Evolutionary conservation across 2,888 invertebrate genomes (phyloP), one percentile per base, ranked within the genome.

Genomic region (Junonia oenone): DNA sequence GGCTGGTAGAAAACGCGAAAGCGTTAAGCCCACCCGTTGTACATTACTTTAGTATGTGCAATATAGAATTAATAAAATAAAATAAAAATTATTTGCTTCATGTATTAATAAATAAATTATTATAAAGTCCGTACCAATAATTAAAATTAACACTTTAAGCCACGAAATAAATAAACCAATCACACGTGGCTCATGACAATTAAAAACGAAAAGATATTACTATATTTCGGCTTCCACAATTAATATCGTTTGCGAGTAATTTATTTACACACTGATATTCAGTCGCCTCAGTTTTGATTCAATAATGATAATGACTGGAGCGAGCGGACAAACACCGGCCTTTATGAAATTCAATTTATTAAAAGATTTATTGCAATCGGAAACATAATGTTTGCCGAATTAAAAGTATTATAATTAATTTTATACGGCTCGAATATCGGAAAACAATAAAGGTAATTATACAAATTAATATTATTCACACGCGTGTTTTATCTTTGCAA

Each of bases 201-300:
- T 40, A 40, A 40, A 40, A 40, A 19, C n/a, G 19, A 19, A 40
- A 40, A 40, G 38, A 40, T 40, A 40, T 40, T 11, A n/a, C 38
- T n/a, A n/a, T n/a, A 19, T 11, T 5, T 40, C 38, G 38, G n/a
- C n/a, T 19, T 19, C 38, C 38, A n/a, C 19, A 40, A 40, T 19
- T 40, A 40, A 40, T 40, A 19, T 40, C 6, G 19, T 40, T 40
- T 11, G 19, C 38, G 38, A 38, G 17, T 40, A 40, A 19, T 40
- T 40, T 40, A 40, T 40, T 40, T 19, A 19, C 38, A 19, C 38
- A n/a, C 17, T 9, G 38, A 40, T 40, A 19, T 40, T 40, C 38
- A 40, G 38, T 40, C 38, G 38, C 38, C 19, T 40, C 38, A 40
- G 38, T 40, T 40, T 40, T 40, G 38, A 40, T 40, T 40, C 38